phyloP scores from a whole-genome alignment of 2,888 invertebrate species.

The Pharmacophagus antenor region DNA sequence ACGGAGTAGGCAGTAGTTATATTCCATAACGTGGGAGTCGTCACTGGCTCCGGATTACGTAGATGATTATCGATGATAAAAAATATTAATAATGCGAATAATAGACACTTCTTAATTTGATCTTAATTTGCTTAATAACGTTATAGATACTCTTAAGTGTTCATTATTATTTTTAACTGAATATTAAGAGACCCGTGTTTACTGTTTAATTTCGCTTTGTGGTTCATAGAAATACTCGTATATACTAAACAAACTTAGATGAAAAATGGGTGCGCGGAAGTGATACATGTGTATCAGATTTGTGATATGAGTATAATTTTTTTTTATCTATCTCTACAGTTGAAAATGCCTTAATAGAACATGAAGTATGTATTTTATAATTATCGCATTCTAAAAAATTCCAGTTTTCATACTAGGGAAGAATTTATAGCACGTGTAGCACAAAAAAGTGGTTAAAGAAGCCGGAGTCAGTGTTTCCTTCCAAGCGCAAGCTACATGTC shows the following conservation, averaged over 20 bases:
- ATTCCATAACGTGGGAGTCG: constrained; percentile 72
- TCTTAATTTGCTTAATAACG: constrained; percentile 37
- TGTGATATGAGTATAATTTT: background rate
- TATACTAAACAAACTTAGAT: too few relatives aligned
- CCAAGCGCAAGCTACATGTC: too few relatives aligned
- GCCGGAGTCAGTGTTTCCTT: too few relatives aligned
- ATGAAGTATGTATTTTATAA: too few relatives aligned
- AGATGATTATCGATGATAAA: constrained; percentile 64
- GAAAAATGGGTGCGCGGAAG: too few relatives aligned
- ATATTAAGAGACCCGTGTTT: too few relatives aligned
- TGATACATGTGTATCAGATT: background rate
- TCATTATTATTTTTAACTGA: background rate
- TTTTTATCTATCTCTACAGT: background rate
- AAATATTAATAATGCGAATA: constrained; percentile 71
- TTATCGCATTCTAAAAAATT: too few relatives aligned
- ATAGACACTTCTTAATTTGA: constrained; percentile 56
- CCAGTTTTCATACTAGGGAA: too few relatives aligned
- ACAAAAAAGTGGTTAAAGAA: too few relatives aligned
- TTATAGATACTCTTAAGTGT: background rate
- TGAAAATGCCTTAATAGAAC: too few relatives aligned
- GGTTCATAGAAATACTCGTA: background rate
- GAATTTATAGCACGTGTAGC: too few relatives aligned
- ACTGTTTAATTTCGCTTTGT: background rate
- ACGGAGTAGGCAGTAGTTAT: constrained; percentile 43
- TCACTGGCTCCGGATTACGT: constrained; percentile 67